Base-by-base conservation (phyloP, 2,888 invertebrate genomes). In the Sicus ferrugineus region DNA sequence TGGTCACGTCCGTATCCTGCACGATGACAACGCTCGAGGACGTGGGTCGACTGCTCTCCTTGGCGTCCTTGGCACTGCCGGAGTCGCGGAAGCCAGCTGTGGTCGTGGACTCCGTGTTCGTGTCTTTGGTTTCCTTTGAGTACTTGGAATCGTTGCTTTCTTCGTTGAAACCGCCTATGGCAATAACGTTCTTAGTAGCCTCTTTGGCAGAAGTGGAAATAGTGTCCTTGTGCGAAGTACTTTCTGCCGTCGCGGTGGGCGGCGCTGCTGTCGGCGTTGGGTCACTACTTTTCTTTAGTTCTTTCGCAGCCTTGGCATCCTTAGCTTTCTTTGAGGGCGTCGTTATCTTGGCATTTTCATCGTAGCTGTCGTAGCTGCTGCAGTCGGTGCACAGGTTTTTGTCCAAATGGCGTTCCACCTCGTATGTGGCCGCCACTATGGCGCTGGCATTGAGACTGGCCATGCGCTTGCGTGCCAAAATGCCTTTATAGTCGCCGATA, bases 381-480 rank as follows among this genome's bases (percentile, higher is more conserved):
- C 81, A 84, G 69, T 84, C 80, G 9, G 80, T 81, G 28, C 79
- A 83, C 52, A 83, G 70, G 73, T 84, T 84, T 70, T 83, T 81
- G 73, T 85, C 85, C 64, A 85, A 71, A 73, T 85, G 85, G 0
- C 85, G 79, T 68, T 86, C 85, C 70, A 85, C 93, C 82, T 94
- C 94, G 79, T 95, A 95, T 74, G 94, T 94, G 23, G 95, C 95
- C 0, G 95, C 94, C 74, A 96, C 87, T 78, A 96, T 95, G 23
- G 96, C 96, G 42, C 93, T 92, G 16, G 96, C 96, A 83, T 96
- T 96, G 34, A 96, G 86, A 81, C 94, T 94, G 23, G 96, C 96
- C 95, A 96, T 95, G 34, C 96, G 89, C 82, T 95, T 96, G 76
- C 93, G 89, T 19, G 95, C 94, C 6, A 95, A 91, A 90, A 94